phyloP scores from a whole-genome alignment of 2,797 vertebrate species.

The Squalus acanthias region DNA sequence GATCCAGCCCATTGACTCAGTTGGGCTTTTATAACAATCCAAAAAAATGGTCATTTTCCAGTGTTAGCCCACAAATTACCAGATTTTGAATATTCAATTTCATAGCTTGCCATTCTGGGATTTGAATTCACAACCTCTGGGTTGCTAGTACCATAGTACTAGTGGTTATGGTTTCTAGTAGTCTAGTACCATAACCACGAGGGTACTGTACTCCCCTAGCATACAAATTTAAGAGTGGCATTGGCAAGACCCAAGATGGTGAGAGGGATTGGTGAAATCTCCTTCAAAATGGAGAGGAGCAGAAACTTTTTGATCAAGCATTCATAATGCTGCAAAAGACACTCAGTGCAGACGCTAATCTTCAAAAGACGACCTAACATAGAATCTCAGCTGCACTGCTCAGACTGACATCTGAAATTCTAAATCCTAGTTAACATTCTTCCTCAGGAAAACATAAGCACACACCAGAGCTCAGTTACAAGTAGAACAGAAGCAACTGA shows the following conservation, averaged over 20 bases:
- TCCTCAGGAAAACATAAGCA: neutral
- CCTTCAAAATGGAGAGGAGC: neutral
- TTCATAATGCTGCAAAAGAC: neutral
- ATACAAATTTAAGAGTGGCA: neutral
- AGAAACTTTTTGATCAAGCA: neutral
- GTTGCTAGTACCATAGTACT: neutral
- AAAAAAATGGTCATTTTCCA: neutral
- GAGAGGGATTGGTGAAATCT: neutral
- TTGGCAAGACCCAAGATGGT: neutral
- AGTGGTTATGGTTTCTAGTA: no score
- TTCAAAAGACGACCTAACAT: neutral
- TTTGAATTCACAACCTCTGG: neutral
- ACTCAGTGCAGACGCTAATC: neutral
- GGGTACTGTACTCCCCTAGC: neutral
- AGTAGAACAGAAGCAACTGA: neutral
- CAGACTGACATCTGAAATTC: no score
- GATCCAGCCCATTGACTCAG: no score
- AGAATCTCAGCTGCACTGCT: neutral
- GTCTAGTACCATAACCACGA: neutral
- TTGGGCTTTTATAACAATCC: neutral
- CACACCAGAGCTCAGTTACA: neutral
- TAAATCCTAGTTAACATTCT: no score
- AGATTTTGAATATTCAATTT: neutral
- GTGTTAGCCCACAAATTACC: neutral
- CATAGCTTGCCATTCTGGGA: neutral